A percentile compares a stretch with the other conserved stretches of the same genome.
Conservation (phyloP, 2,888 invertebrate genomes). For the Cryptocephalus moraei region DNA sequence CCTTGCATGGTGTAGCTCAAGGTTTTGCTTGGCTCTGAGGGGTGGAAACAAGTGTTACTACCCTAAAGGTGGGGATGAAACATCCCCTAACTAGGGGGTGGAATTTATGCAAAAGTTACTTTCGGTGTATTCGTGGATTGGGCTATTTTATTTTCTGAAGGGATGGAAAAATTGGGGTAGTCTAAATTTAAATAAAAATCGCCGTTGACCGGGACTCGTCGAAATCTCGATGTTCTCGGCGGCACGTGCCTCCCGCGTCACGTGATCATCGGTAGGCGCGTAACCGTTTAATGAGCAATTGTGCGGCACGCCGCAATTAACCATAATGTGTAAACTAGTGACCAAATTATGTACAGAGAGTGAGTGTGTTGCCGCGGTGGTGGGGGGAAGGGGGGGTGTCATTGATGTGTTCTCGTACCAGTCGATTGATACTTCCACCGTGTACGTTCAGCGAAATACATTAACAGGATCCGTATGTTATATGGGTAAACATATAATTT, state of each 20-base stretch:
- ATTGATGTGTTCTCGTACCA: slow-evolving; percentile 31
- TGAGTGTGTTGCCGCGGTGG: slow-evolving; percentile 6
- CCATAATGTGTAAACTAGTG: slow-evolving; percentile 42
- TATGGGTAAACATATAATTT: slow-evolving; percentile 2
- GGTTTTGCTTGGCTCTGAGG: too few relatives aligned
- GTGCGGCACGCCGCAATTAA: slow-evolving; percentile 40
- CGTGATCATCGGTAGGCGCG: slow-evolving; percentile 23
- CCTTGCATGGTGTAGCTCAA: too few relatives aligned
- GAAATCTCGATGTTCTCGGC: not conserved
- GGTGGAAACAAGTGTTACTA: too few relatives aligned
- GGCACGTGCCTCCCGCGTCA: slow-evolving; percentile 37
- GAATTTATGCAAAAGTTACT: too few relatives aligned
- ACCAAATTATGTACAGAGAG: slow-evolving; percentile 39
- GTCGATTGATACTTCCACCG: slow-evolving; percentile 34
- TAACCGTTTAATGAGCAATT: slow-evolving; percentile 38
- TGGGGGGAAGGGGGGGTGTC: slow-evolving; percentile 27
- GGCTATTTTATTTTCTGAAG: too few relatives aligned
- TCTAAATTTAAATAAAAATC: too few relatives aligned
- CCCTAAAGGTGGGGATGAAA: too few relatives aligned
- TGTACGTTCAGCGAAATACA: slow-evolving; percentile 32
- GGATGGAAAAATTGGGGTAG: too few relatives aligned
- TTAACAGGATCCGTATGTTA: slow-evolving; percentile 24
- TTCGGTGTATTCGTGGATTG: too few relatives aligned
- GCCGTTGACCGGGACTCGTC: too few relatives aligned
- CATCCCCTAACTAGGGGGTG: too few relatives aligned